Evolutionary conservation across 2,888 invertebrate species (phyloP).

Genomic region (Drosophila kanekoi): DNA sequence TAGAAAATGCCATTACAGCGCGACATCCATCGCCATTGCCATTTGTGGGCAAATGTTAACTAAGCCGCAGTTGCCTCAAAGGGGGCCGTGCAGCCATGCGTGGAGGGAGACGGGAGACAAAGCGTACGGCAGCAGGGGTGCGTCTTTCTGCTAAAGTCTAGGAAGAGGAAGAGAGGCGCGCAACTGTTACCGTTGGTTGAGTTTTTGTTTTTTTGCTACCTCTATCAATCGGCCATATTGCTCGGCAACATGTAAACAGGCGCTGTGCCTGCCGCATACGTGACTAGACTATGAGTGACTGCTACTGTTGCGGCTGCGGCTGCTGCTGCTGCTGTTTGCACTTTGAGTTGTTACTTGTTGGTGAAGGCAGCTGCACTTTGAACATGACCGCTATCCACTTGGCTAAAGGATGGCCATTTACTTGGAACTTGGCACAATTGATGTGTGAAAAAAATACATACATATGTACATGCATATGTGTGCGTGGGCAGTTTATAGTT

Average conservation of each 20-base stretch:
- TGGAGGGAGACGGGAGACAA: slow-evolving; percentile 30
- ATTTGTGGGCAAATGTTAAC: slow-evolving; percentile 76
- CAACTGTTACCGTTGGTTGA: slow-evolving; percentile 62
- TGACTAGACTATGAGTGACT: slow-evolving; percentile 60
- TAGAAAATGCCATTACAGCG: slow-evolving; percentile 66
- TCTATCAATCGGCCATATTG: slow-evolving; percentile 71
- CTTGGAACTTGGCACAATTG: slow-evolving; percentile 53
- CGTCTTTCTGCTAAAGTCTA: slow-evolving; percentile 23
- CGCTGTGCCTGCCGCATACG: slow-evolving; percentile 49
- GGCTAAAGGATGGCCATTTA: slow-evolving; percentile 41
- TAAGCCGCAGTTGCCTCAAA: slow-evolving; percentile 41
- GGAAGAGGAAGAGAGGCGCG: slow-evolving; percentile 8
- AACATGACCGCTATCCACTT: slow-evolving; percentile 56
- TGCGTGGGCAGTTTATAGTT: slow-evolving; percentile 25
- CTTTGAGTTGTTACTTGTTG: slow-evolving; percentile 33
- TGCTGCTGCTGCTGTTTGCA: slow-evolving; percentile 32
- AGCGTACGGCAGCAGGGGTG: slow-evolving; percentile 32
- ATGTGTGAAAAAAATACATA: slow-evolving; percentile 42
- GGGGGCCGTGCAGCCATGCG: slow-evolving; percentile 58
- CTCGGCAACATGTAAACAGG: slow-evolving; percentile 53
- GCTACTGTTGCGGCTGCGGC: slow-evolving; percentile 16
- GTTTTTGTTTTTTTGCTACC: slow-evolving; percentile 25
- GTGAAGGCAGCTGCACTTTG: slow-evolving; percentile 49
- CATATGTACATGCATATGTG: slow-evolving; percentile 50
- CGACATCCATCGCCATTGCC: slow-evolving; percentile 63